These are phyloP conservation scores for Hapalemur alaotrensis DNA, from an alignment of 2,797 vertebrate species.

Conservation along the genomic window DNA sequence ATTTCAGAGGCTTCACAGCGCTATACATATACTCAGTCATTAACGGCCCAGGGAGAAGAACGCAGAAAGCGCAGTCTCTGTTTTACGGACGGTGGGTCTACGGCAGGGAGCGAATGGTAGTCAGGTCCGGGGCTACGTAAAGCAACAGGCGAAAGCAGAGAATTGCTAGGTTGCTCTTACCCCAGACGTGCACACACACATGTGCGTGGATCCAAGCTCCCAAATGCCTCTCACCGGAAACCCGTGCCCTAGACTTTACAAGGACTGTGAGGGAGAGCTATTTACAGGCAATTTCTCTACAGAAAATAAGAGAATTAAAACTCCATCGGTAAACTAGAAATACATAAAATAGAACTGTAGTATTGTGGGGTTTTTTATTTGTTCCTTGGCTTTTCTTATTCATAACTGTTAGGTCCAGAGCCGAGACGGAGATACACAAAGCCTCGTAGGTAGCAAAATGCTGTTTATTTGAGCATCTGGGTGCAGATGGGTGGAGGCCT, in stretches of 20 bases:
- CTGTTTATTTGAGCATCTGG: too few species aligned
- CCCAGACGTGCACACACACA: fast-evolving
- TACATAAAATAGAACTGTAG: not conserved
- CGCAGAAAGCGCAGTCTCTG: not conserved
- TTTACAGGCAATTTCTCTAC: not conserved
- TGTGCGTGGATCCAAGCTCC: fast-evolving
- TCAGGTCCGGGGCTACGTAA: fast-evolving
- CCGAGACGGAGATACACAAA: fast-evolving
- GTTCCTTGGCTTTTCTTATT: not conserved
- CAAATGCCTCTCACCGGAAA: not conserved
- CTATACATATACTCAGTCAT: fast-evolving
- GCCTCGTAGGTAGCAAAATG: too few species aligned
- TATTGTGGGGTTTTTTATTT: not conserved
- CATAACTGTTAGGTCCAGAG: too few species aligned
- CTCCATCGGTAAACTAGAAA: fast-evolving
- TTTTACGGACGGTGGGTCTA: fast-evolving
- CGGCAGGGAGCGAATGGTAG: fast-evolving
- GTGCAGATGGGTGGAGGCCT: too few species aligned
- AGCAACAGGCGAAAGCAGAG: fast-evolving
- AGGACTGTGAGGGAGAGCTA: fast-evolving
- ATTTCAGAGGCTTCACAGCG: not conserved
- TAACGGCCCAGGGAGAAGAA: not conserved
- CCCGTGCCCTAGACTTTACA: fast-evolving
- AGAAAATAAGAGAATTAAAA: not conserved
- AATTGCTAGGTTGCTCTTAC: fast-evolving